Conservation (phyloP, 2,888 invertebrate species). For the Gymnosoma rotundatum region DNA sequence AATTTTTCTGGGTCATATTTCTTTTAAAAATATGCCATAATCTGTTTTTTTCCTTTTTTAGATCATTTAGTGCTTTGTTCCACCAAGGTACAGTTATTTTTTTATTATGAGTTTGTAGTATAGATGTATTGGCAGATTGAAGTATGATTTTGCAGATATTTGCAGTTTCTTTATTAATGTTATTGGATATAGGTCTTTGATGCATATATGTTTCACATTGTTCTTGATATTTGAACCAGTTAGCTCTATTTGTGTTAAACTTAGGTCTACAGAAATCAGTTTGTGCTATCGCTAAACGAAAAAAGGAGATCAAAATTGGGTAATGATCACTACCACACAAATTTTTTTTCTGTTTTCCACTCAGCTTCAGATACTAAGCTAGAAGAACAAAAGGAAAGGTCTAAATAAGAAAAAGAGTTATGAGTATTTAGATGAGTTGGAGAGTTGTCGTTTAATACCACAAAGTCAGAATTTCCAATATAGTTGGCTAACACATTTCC, state of each 20-base stretch:
- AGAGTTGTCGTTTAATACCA: conserved; percentile 39
- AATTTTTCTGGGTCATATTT: background rate
- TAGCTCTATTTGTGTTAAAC: background rate
- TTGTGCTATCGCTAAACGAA: background rate
- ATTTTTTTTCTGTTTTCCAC: background rate
- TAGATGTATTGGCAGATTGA: background rate
- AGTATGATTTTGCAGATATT: conserved; percentile 4
- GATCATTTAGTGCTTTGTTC: background rate
- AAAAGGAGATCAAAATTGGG: conserved; percentile 31
- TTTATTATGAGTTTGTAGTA: background rate
- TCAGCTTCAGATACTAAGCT: background rate
- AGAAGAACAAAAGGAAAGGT: conserved; percentile 58
- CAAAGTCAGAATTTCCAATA: conserved; percentile 22
- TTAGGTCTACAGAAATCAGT: background rate
- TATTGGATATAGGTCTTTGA: background rate
- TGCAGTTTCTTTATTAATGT: conserved; percentile 29
- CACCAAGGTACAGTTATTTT: background rate
- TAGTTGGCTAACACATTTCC: background rate
- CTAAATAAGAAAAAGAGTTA: conserved; percentile 62
- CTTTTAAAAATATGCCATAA: background rate
- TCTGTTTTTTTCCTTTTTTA: background rate
- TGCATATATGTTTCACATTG: background rate
- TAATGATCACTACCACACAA: conserved; percentile 49
- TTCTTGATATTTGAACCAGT: background rate
- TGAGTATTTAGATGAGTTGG: conserved; percentile 26